phyloP scores from a whole-genome alignment of 2,888 invertebrate species.

The Empis livida region DNA sequence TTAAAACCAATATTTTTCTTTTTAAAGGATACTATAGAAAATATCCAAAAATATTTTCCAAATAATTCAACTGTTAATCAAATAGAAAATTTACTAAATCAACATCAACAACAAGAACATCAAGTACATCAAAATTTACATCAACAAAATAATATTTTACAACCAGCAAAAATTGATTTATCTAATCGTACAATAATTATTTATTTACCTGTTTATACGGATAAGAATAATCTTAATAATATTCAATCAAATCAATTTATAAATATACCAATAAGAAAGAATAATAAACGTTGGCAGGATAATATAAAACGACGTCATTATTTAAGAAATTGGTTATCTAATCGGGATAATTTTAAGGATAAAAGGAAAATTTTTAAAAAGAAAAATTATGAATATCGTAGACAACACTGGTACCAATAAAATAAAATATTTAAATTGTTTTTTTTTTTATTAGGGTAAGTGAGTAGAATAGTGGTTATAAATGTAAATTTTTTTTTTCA shows the following conservation, averaged over 20 bases:
- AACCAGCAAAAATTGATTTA: background rate
- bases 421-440: no score
- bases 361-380: background rate
- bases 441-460: no score
- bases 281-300: background rate
- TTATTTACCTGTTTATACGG: no score
- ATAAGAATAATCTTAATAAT: background rate
- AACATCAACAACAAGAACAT: background rate
- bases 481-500: no score
- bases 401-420: no score
- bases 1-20: background rate
- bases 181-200: no score
- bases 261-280: background rate
- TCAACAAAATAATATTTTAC: background rate
- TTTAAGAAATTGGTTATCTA: background rate
- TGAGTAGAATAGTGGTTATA: no score
- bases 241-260: background rate
- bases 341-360: background rate
- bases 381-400: no score
- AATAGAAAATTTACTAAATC: no score
- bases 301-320: background rate
- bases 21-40: background rate
- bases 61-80: background rate
- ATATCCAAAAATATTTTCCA: constrained; percentile 1
- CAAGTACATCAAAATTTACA: background rate